Percentiles rank a stretch among this genome's conserved stretches.
Conservation (phyloP, 2,888 invertebrate genomes). For the Hyles lineata region DNA sequence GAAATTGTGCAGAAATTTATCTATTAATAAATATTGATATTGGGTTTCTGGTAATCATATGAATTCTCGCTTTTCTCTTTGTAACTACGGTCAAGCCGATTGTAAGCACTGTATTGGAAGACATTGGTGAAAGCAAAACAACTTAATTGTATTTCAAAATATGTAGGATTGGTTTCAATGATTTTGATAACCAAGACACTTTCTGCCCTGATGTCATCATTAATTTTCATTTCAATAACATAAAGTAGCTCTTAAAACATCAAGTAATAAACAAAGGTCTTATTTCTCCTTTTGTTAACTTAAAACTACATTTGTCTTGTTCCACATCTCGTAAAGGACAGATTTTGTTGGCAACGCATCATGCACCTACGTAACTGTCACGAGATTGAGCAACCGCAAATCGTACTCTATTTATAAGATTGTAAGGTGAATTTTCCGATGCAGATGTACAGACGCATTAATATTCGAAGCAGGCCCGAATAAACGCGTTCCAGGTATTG, state of each 20-base stretch:
- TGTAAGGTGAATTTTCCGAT: constrained; percentile 38
- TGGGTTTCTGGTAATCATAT: no score
- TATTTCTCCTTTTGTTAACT: constrained; percentile 1
- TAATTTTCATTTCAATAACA: not conserved
- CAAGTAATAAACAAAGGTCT: not conserved
- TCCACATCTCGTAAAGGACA: constrained; percentile 21
- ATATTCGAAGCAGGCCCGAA: constrained; percentile 60
- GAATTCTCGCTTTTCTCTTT: no score
- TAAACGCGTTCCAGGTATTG: constrained; percentile 65
- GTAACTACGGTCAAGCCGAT: no score
- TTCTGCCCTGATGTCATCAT: no score
- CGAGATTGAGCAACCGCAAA: not conserved
- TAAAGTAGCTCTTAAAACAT: not conserved
- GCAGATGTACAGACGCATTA: constrained; percentile 38
- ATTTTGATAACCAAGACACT: no score
- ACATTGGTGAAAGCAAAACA: no score
- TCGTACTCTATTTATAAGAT: constrained; percentile 31
- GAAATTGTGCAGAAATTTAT: not conserved
- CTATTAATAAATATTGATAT: not conserved
- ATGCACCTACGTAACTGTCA: constrained; percentile 11
- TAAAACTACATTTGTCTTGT: constrained; percentile 6
- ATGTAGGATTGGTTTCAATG: no score
- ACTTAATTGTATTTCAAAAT: no score
- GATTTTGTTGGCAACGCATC: constrained; percentile 25
- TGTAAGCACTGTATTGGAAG: no score